Evolutionary conservation across 2,113 vertebrate genomes (phyloP).

Genomic region (Laterallus jamaicensis): DNA sequence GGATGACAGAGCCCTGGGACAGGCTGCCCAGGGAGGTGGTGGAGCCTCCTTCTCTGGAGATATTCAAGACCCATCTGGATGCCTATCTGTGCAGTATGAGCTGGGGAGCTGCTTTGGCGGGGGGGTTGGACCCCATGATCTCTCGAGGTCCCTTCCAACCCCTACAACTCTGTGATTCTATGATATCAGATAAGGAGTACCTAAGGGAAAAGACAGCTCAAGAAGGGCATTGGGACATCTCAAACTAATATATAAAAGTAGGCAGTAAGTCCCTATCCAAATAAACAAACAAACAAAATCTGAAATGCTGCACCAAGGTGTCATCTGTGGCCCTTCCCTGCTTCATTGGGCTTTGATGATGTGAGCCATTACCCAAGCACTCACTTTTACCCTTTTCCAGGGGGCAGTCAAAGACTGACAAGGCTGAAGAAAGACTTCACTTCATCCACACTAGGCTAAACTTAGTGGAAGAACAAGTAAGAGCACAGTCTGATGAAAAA

Average conservation of each 20-base stretch:
- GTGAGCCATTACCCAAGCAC: neutral
- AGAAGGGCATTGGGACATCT: neutral
- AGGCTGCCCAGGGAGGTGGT: no score
- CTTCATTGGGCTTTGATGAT: neutral
- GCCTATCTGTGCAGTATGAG: no score
- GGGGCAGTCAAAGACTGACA: neutral
- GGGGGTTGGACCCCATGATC: no score
- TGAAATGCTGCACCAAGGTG: neutral
- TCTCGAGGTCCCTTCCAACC: no score
- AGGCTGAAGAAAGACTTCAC: neutral
- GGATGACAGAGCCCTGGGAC: no score
- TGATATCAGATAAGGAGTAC: rapidly evolving
- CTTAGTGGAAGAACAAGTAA: neutral
- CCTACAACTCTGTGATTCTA: no score
- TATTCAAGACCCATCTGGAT: no score
- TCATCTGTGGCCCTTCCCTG: neutral
- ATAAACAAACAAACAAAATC: neutral
- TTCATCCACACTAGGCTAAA: neutral
- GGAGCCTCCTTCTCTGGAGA: no score
- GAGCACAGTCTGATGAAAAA: neutral
- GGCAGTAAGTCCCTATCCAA: neutral
- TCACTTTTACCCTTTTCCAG: neutral
- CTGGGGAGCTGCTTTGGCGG: no score
- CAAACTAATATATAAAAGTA: neutral
- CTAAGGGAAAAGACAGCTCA: neutral